These are phyloP conservation scores for Opisthograptis luteolata DNA, from an alignment of 2,888 invertebrate species.

Conservation along the genomic window DNA sequence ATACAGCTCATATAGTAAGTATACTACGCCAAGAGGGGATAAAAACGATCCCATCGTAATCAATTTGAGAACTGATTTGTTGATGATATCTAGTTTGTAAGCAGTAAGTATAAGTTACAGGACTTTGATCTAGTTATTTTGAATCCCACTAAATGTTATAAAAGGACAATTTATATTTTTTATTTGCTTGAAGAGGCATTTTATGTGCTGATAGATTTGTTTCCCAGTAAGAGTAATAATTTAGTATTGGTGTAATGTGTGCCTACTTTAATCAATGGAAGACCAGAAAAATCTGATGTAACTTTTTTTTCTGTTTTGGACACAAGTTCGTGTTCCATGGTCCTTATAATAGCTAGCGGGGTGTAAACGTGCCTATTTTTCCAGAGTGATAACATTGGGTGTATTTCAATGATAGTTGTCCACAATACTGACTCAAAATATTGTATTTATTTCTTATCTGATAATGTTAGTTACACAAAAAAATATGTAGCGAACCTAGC, in stretches of 20 bases:
- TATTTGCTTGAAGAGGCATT: constrained; percentile 51
- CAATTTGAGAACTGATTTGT: constrained; percentile 72
- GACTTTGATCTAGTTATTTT: constrained; percentile 50
- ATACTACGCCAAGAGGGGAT: constrained; percentile 43
- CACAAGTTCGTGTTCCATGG: too few relatives aligned
- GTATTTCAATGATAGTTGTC: constrained; percentile 4
- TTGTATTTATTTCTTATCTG: constrained; percentile 8
- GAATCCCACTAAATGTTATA: constrained; percentile 46
- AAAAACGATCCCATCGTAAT: constrained; percentile 48
- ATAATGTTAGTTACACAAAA: constrained; percentile 36
- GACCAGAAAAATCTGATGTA: too few relatives aligned
- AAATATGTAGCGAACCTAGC: constrained; percentile 17
- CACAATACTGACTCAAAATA: constrained; percentile 4
- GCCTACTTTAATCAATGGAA: constrained; percentile 30
- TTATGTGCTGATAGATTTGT: constrained; percentile 32
- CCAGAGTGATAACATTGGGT: constrained; percentile 12
- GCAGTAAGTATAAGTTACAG: constrained; percentile 65
- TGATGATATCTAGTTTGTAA: constrained; percentile 70
- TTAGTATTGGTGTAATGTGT: constrained; percentile 25
- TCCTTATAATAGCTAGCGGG: too few relatives aligned
- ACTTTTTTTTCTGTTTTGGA: too few relatives aligned
- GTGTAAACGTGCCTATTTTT: constrained; percentile 25
- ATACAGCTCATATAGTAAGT: constrained; percentile 46
- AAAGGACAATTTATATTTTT: constrained; percentile 37
- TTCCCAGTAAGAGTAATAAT: constrained; percentile 9